phyloP scores from a whole-genome alignment of 1,140 invertebrate genomes.

The Triops cancriformis region DNA sequence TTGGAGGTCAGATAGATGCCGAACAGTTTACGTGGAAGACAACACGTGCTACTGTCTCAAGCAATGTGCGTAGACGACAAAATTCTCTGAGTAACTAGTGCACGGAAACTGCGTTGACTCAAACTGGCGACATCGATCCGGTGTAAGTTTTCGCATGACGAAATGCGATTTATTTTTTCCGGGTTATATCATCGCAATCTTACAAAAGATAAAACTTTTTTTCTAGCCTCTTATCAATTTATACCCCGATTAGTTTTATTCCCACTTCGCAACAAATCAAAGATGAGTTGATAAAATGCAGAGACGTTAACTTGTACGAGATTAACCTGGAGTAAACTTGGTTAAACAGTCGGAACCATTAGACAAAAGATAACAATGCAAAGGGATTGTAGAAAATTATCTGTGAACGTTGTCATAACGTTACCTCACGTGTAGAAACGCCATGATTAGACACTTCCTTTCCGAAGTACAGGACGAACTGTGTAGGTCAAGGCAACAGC shows the following conservation, averaged over 20 bases:
- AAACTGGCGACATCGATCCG: not conserved
- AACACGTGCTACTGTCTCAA: not conserved
- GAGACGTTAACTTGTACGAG: not conserved
- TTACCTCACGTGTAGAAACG: slow-evolving; percentile 6
- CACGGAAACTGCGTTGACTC: not conserved
- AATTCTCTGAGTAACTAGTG: not conserved
- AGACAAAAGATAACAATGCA: not conserved
- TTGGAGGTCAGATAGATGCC: not conserved
- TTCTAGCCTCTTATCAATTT: not conserved
- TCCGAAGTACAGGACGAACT: not conserved
- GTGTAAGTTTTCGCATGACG: not conserved
- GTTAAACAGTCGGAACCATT: not conserved
- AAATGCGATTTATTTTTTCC: not conserved
- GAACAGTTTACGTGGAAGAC: not conserved
- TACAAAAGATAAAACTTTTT: not conserved
- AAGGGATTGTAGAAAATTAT: not conserved
- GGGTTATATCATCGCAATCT: not conserved
- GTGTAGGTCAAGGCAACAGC: not conserved
- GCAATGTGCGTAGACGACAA: not conserved
- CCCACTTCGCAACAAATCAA: not conserved
- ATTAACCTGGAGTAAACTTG: not conserved
- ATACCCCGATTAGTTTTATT: not conserved
- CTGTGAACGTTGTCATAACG: not conserved
- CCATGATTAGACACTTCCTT: not conserved
- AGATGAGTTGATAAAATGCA: not conserved